A percentile compares a stretch with the other conserved stretches of the same genome.
phyloP scores from a whole-genome alignment of 2,888 invertebrate genomes.

The Emesis russula region DNA sequence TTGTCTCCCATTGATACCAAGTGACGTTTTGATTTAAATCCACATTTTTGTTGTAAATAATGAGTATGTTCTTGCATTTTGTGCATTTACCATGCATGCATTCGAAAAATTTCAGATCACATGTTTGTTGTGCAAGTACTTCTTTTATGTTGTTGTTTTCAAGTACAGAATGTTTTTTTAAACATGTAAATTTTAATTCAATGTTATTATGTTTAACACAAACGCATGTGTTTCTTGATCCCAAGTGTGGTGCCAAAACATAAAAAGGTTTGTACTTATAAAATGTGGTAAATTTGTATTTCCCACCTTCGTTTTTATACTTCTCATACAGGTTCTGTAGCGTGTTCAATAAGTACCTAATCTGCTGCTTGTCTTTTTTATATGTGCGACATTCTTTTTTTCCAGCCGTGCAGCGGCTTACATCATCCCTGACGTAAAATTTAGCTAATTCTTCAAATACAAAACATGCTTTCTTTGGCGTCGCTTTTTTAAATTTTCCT shows the following conservation, averaged over 20 bases:
- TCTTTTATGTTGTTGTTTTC: too few relatives aligned
- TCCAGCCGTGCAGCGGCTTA: slow-evolving; percentile 70
- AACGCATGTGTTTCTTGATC: slow-evolving; percentile 50
- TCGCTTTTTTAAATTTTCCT: slow-evolving; percentile 31
- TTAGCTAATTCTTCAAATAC: slow-evolving; percentile 56
- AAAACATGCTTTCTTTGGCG: slow-evolving; percentile 30
- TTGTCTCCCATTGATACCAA: slow-evolving; percentile 44
- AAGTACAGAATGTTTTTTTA: slow-evolving; percentile 48
- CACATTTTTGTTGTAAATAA: slow-evolving; percentile 37
- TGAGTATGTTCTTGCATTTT: slow-evolving; percentile 35
- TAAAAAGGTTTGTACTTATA: slow-evolving; percentile 75
- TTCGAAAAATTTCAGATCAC: too few relatives aligned
- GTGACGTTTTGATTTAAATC: slow-evolving; percentile 39
- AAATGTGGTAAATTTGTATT: slow-evolving; percentile 69
- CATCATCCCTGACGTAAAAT: slow-evolving; percentile 72
- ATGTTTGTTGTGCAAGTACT: too few relatives aligned
- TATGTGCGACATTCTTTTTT: slow-evolving; percentile 66
- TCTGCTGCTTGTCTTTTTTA: slow-evolving; percentile 70
- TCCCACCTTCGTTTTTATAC: slow-evolving; percentile 75
- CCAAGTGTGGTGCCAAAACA: slow-evolving; percentile 48
- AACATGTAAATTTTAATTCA: slow-evolving; percentile 41
- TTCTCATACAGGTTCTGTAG: slow-evolving; percentile 58
- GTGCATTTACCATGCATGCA: slow-evolving; percentile 41
- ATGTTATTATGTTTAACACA: slow-evolving; percentile 53
- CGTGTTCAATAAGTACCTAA: slow-evolving; percentile 64